Base-by-base conservation (phyloP, 2,797 vertebrate genomes). In the Tauraco hartlaubi region DNA sequence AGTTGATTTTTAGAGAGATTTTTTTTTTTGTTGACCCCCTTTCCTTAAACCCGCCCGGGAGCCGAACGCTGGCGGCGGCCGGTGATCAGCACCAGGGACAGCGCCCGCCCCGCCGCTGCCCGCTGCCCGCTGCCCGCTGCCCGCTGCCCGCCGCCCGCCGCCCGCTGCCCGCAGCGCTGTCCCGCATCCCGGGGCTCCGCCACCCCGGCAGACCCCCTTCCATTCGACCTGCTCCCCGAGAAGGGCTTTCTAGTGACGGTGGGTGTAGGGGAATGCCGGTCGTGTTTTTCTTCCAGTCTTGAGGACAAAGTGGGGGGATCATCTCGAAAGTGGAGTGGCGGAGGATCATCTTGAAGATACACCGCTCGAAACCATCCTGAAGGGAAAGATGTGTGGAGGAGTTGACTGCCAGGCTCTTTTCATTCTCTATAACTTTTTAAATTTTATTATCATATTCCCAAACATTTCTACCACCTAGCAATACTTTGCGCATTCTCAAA, bases 21-120 rank as follows among this genome's bases (percentile, higher is more conserved):
- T 26, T 31, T 9, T 22, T 18, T 26, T 11, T 78, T 72, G 43
- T 43, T 80, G 39, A 41, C 39, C 54, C 18, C 52, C 58, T n/a
- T 41, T 39, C 11, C 21, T 3, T 64, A 51, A 77, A 73, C 35
- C 76, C 15, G n/a, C 7, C 63, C 22, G 25, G 16, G 25, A 29
- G n/a, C 25, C 9, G 2, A 20, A 6, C 3, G 62, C 19, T 15
- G 6, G 43, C 7, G 3, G 67, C 72, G 13, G 56, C 69, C 3
- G 11, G 26, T 41, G 75, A 35, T 85, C 92, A 99, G 98, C 68
- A 99, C 98, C 97, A 91, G 11, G 98, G 98, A 98, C 96, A 99
- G 98, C 97, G 46, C 25, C 77, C 37, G 21, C 59, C 37, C 37
- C 23, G n/a, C 18, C 15, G 4, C 25, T 16, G 4, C 22, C 48